These are phyloP conservation scores for Petrocephalus microphthalmus DNA, from an alignment of 2,113 vertebrate species.

Conservation along the genomic window DNA sequence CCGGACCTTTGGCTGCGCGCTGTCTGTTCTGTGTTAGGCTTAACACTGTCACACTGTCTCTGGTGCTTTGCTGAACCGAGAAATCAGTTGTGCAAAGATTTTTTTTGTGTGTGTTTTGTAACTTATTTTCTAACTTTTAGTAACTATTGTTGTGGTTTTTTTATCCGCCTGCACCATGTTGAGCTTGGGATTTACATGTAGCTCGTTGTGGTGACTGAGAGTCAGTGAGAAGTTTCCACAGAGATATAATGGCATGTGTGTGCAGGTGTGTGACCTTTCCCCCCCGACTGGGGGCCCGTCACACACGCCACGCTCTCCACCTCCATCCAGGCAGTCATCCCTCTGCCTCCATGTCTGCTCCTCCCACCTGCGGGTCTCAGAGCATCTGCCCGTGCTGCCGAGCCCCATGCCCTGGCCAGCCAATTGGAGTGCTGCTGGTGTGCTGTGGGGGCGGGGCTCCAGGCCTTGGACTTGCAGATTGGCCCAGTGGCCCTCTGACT, in stretches of 20 bases:
- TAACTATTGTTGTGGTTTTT: not conserved
- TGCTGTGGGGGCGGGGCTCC: not conserved
- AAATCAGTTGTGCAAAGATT: not conserved
- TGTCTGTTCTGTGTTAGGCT: not conserved
- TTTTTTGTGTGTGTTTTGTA: slow-evolving; percentile 13
- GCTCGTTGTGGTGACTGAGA: slow-evolving; percentile 8
- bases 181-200: not conserved
- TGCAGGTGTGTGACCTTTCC: not conserved
- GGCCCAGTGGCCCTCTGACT: not conserved
- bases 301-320: not conserved
- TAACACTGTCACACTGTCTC: not conserved
- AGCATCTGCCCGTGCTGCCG: not conserved
- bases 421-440: not conserved
- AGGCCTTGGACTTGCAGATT: not conserved
- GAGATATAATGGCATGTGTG: not conserved
- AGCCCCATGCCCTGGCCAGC: not conserved
- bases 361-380: not conserved
- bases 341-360: not conserved
- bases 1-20: slow-evolving; percentile 2
- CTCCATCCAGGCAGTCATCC: not conserved
- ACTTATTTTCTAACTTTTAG: not conserved
- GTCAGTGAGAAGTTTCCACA: not conserved
- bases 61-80: slow-evolving; percentile 6
- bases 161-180: not conserved
- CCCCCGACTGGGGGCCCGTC: not conserved